Evolutionary conservation across 2,113 vertebrate species (phyloP), one percentile per base, ranked within the genome.

Genomic region (Prinia subflava): DNA sequence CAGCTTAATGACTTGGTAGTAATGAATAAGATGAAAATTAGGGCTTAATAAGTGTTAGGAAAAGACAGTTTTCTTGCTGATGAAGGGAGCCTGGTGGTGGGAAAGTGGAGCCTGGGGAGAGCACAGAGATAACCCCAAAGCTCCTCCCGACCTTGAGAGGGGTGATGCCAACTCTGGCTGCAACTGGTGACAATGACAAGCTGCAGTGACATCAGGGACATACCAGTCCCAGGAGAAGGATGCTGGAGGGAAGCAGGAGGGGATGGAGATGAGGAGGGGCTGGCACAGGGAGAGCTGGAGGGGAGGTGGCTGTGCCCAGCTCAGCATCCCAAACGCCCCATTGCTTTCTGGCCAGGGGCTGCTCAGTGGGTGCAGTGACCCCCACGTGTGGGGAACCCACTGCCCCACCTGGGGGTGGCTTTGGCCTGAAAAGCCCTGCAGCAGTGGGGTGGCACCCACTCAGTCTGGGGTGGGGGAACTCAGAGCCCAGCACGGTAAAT

Each of bases 1-100:
- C 75, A 84, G 86, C 56, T 49, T 84, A 92, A 97, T 68, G 90
- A 92, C 52, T 82, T 42, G 81, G 44, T 65, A 56, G 91, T 74
- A 94, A 96, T 68, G 94, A 94, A 65, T 55, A 89, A 95, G 60
- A 95, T 96, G 92, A 91, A 89, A 91, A 59, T 53, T 39, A 60
- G 90, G 91, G 90, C 83, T 94, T 92, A 94, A 70, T 91, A 93
- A 87, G 81, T 39, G 74, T 79, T 79, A 76, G 75, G 91, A 57
- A 77, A 79, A 92, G 79, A 68, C 33, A 33, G 59, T 59, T 70
- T 78, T 62, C 81, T 91, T 65, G 65, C 91, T 73, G 91, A 94
- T 71, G 87, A 93, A 75, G 87, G 52, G 35, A 96, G n/a, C 0
- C 1, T 1, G 15, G 27, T 42, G 83, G 90, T 95, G 91, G 89